Evolutionary conservation across 2,113 vertebrate genomes (phyloP), one percentile per base, ranked within the genome.

Genomic region (Coregonus clupeaformis): DNA sequence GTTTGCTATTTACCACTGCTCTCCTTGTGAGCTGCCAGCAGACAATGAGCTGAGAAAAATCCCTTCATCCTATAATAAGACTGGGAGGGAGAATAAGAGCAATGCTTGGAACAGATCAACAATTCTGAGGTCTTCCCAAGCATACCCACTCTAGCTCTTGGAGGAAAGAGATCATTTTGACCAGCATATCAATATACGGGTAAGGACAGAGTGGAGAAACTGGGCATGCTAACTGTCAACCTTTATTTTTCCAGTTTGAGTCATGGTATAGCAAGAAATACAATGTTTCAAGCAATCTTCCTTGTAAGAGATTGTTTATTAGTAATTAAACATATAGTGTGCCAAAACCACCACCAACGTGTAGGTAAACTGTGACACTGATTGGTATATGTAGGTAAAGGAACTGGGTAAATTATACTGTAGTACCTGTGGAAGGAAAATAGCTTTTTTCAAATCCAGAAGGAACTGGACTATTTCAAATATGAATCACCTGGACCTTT

Each of bases 381-480:
- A 42, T 42, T 11, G 36, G 9, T 0, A 42, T 18, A 55, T 42
- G 9, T 14, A 65, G 62, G 55, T 18, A 49, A 74, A 30, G 72
- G 60, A 69, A 65, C n/a, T 27, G n/a, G 63, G 63, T 47, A 30
- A 27, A 45, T 29, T 25, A 42, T 75, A 11, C 9, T 75, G 30
- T 45, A 57, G 63, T 49, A 59, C 71, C 69, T 42, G 36, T 25
- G 47, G 64, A 62, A 29, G 55, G 71, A 71, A 79, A 74, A 76
- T 71, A 60, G 77, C 30, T 30, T 47, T 83, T 69, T 79, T 68
- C 69, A 55, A 67, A 72, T 69, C 69, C 69, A 65, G 78, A 72
- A 69, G 66, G 75, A 80, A 73, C 76, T 70, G 72, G 71, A 74
- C 73, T 68, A 71, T 76, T 84, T 81, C 67, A 84, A 84, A 84